Evolutionary conservation across 1,140 invertebrate species (phyloP).

Genomic region (Caenorhabditis brenneri): DNA sequence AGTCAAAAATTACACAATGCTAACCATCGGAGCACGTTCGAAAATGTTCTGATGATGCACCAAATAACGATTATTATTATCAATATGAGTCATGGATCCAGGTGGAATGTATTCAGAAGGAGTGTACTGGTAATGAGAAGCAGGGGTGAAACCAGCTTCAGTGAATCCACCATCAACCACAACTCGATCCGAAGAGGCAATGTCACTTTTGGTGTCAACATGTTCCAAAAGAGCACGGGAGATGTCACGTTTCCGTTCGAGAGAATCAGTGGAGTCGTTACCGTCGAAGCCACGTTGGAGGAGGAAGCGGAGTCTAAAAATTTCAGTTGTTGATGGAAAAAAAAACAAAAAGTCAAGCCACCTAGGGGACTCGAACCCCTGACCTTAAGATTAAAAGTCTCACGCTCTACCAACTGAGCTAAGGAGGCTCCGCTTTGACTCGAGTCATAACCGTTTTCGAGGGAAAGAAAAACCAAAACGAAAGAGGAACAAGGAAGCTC

Average conservation of each 20-base stretch:
- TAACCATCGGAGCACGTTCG: conserved; percentile 54
- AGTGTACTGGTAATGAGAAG: not conserved
- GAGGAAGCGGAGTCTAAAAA: conserved; percentile 24
- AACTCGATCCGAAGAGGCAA: not conserved
- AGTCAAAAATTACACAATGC: conserved; percentile 39
- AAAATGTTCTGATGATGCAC: conserved; percentile 43
- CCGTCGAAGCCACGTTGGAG: conserved; percentile 13
- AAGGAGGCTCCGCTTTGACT: too few relatives aligned
- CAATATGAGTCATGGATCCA: conserved; percentile 1
- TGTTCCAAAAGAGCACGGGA: conserved; percentile 50
- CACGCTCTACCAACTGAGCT: conserved; percentile 1
- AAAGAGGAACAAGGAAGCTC: too few relatives aligned
- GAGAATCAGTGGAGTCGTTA: conserved; percentile 32
- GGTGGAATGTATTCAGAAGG: not conserved
- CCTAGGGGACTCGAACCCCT: conserved; percentile 32
- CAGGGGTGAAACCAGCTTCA: not conserved
- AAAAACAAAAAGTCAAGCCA: not conserved
- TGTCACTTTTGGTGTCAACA: conserved; percentile 38
- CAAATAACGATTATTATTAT: conserved; percentile 24
- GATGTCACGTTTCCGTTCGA: conserved; percentile 51
- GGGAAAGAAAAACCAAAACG: too few relatives aligned
- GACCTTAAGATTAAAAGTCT: conserved; percentile 29
- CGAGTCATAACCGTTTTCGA: too few relatives aligned
- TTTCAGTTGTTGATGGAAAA: too few relatives aligned
- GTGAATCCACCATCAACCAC: not conserved